Evolutionary conservation across 1,140 invertebrate species (phyloP), one percentile per base, ranked within the genome.

Genomic region (Bemisia tabaci): DNA sequence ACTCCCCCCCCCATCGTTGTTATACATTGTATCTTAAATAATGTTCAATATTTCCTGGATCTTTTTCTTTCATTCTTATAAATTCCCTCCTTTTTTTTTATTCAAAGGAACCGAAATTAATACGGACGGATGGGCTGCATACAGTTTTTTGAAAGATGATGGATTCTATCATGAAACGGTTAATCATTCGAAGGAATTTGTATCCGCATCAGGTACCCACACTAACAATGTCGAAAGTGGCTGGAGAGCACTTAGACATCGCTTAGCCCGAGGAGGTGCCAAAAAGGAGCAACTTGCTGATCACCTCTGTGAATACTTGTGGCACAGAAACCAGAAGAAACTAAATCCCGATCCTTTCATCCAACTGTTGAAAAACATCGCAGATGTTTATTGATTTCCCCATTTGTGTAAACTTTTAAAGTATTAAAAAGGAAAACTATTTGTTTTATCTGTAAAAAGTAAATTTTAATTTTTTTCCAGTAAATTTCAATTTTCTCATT

Each of bases 281-380:
- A n/a, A n/a, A 61, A 61, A 61, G n/a, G 60, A 61, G 23, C n/a
- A 61, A 22, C 60, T 61, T 5, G 60, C n/a, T 11, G 60, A 61
- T 22, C 60, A 61, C 23, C 5, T 61, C n/a, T 61, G 60, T 61
- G 60, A 61, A 61, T 61, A 61, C n/a, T 22, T 61, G n/a, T 61
- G 60, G 60, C 60, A 61, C 22, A 11, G 5, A n/a, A n/a, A 61
- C 2, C 60, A 61, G 22, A 24, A 61, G 9, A 5, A 22, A 5
- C 22, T 61, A 11, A 22, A 22, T 9, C n/a, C 9, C 5, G 60
- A 61, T 22, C 60, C 60, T 5, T 61, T 61, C 60, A 5, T 48
- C 5, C 5, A 5, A 9, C 5, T 48, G 5, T 9, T 48, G 5
- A 48, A 48, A 48, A 17, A 48, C 17, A 48, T 48, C 17, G 33